Base-by-base conservation (phyloP, 2,888 invertebrate species). In the Macaria notata region DNA sequence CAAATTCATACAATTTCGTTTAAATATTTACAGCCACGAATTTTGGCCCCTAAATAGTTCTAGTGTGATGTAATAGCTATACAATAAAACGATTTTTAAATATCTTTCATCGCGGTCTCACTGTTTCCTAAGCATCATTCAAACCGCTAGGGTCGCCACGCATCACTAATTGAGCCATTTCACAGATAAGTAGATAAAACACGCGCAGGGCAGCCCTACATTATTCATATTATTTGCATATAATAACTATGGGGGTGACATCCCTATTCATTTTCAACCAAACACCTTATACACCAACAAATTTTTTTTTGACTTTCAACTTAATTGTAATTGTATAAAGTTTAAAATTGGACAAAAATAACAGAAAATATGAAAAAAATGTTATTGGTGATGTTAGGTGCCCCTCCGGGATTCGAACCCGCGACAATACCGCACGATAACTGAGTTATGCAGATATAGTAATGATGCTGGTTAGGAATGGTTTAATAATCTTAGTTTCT, bases 161-260 rank as follows among this genome's bases (percentile, higher is more conserved):
- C 81, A 75, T 79, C 70, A 64, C 86, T 90, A 90, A 91, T 91
- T 89, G 91, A 89, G 84, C 90, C 82, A 87, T 90, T 88, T 84
- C 84, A 88, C 83, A 89, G 90, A 90, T 90, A 90, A 90, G 88
- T 84, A 88, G 90, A 91, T 91, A 91, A 86, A 89, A 88, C 89
- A 88, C 87, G 88, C 80, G 79, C 75, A 73, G 78, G 78, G 75
- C 66, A 77, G 77, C 86, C 84, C 87, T 79, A 86, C 85, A 87
- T 90, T 90, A 90, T 89, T 79, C 87, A 79, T 80, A 82, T 84
- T 86, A 90, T 91, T 91, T 91, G 90, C 90, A 91, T 91, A 84
- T 85, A 85, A 87, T 89, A 89, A 87, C 85, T 84, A 72, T 78
- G 70, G 79, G 89, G 89, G 81, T 80, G 86, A 83, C 83, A 85